Conservation (phyloP, 2,888 invertebrate genomes). For the Liodrosophila aerea region DNA sequence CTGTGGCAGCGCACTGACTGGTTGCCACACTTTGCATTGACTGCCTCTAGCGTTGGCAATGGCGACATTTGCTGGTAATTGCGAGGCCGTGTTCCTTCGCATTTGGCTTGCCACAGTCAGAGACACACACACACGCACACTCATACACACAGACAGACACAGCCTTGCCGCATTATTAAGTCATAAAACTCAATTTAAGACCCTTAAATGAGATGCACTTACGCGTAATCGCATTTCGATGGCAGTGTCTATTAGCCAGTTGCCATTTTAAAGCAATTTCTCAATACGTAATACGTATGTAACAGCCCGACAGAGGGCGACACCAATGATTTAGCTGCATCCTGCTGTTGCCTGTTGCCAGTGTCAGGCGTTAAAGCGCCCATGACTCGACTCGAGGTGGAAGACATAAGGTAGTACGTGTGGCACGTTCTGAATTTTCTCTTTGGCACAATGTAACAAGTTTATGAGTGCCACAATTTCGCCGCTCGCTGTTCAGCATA, state of each 20-base stretch:
- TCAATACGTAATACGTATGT: slow-evolving; percentile 22
- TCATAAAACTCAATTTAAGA: slow-evolving; percentile 69
- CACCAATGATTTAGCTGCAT: slow-evolving; percentile 52
- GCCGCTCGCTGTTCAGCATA: neutral
- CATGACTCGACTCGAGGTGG: neutral
- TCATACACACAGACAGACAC: neutral
- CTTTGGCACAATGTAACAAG: slow-evolving; percentile 57
- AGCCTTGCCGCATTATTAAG: slow-evolving; percentile 53
- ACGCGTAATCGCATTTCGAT: slow-evolving; percentile 43
- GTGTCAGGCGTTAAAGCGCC: slow-evolving; percentile 11
- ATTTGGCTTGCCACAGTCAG: neutral
- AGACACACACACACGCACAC: neutral
- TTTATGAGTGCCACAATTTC: slow-evolving; percentile 48
- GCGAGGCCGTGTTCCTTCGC: slow-evolving; percentile 7
- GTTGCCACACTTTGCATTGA: slow-evolving; percentile 15
- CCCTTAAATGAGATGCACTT: slow-evolving; percentile 61
- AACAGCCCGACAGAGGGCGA: slow-evolving; percentile 5
- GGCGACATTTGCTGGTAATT: slow-evolving; percentile 34
- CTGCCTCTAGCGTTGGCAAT: slow-evolving; percentile 18
- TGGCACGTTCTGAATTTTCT: slow-evolving; percentile 17
- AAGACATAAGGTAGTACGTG: neutral
- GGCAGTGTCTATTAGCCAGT: slow-evolving; percentile 44
- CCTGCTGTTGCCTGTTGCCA: slow-evolving; percentile 63
- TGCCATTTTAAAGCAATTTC: slow-evolving; percentile 38
- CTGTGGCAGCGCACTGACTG: neutral